Conservation (phyloP, 2,888 invertebrate species). For the Iselma pallidipennis region DNA sequence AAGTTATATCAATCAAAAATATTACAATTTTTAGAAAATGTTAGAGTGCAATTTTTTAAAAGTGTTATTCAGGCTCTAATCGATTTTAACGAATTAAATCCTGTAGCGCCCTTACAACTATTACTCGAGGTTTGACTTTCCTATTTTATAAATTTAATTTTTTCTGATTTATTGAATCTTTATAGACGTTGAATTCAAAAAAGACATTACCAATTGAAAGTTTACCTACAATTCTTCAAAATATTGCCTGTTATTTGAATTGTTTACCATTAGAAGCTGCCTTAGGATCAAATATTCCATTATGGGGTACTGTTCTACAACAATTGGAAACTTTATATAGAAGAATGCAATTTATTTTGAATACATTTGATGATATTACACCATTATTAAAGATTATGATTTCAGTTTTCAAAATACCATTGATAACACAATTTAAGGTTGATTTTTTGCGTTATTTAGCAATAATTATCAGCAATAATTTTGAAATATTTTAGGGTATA, state of each 20-base stretch:
- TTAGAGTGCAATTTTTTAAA: conserved; percentile 85
- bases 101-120: conserved; percentile 90
- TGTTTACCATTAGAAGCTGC: conserved; percentile 84
- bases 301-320: conserved; percentile 80
- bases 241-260: conserved; percentile 92
- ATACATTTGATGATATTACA: conserved; percentile 70
- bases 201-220: conserved; percentile 73
- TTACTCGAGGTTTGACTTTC: conserved; percentile 71
- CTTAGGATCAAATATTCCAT: conserved; percentile 67
- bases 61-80: conserved; percentile 91
- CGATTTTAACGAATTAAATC: conserved; percentile 95
- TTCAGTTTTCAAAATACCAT: conserved; percentile 81
- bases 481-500: conserved; percentile 68
- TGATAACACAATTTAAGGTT: conserved; percentile 79
- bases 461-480: too few species aligned
- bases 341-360: conserved; percentile 70
- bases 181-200: conserved; percentile 73
- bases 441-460: too few species aligned
- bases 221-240: conserved; percentile 80
- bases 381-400: conserved; percentile 77
- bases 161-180: too few species aligned
- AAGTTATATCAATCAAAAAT: too few species aligned
- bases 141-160: conserved; percentile 14
- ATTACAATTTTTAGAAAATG: conserved; percentile 60
- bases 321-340: conserved; percentile 88